Base-by-base conservation (phyloP, 2,113 vertebrate genomes). In the Perca fluviatilis region DNA sequence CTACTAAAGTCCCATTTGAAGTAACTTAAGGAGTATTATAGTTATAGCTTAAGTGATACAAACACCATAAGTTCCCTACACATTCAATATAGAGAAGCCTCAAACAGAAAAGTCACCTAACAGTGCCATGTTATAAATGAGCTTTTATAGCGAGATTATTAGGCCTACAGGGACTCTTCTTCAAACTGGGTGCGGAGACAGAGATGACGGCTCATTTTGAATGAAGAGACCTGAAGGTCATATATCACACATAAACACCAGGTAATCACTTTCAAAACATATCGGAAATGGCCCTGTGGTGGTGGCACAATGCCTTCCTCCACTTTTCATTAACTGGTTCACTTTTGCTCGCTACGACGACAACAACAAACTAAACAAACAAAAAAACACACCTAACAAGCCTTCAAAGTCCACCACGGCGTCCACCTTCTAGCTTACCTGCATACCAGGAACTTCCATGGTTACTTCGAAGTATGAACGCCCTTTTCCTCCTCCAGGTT, bases 381-480 rank as follows among this genome's bases (percentile, higher is more conserved):
- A 23, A 66, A 72, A 60, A 4, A 16, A 16, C 4, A n/a, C 19
- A 54, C 16, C 19, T 2, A 53, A 23, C 18, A 51, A 16, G 13
- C 16, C 53, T 7, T 25, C 10, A 76, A 6, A 46, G n/a, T 2
- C 6, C 0, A 12, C 4, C 60, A 23, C 18, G 3, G 61, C 43
- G 65, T 87, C 77, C 84, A 91, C 88, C 92, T 91, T 86, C 68
- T 16, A 6, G 1, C 90, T 92, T 58, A 94, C 93, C 93, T 94
- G 93, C 91, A 93, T 93, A 89, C 93, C 93, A 88, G 92, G 92
- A 91, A 93, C 93, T 54, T 94, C 93, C 93, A 94, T 94, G 85
- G 85, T 82, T 56, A 80, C 85, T 88, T 86, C 86, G 62, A 80
- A 66, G 87, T 70, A 36, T 60, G 77, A 86, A 86, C 86, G 82